Conservation (phyloP, 2,888 invertebrate species). For the Subacronicta megacephala region DNA sequence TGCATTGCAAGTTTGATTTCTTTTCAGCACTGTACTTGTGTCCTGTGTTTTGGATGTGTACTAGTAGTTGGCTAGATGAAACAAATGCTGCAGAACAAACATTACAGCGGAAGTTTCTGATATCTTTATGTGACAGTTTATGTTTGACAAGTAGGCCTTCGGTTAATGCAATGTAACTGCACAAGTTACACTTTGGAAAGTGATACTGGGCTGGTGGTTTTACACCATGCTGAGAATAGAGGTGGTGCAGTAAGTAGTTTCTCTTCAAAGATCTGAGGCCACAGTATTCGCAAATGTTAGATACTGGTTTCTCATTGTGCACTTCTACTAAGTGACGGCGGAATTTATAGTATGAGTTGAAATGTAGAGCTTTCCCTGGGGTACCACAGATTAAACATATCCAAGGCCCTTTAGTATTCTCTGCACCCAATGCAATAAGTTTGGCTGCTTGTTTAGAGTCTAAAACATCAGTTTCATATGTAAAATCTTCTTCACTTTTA, state of each 20-base stretch:
- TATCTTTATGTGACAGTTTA: conserved; percentile 90
- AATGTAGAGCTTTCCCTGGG: conserved; percentile 91
- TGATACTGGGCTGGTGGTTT: conserved; percentile 92
- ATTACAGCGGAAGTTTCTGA: conserved; percentile 85
- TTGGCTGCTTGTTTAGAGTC: conserved; percentile 91
- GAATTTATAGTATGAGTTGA: conserved; percentile 94
- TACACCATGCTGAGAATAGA: conserved; percentile 94
- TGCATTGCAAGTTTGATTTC: conserved; percentile 89
- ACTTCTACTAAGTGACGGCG: conserved; percentile 95
- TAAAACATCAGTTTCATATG: conserved; percentile 87
- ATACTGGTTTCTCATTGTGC: conserved; percentile 94
- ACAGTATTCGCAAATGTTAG: conserved; percentile 95
- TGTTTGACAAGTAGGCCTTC: conserved; percentile 92
- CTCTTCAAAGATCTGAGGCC: conserved; percentile 93
- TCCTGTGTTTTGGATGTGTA: conserved; percentile 89
- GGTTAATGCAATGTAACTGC: conserved; percentile 93
- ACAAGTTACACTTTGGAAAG: conserved; percentile 94
- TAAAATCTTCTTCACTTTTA: conserved; percentile 62
- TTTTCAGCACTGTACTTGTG: conserved; percentile 84
- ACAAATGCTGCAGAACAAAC: conserved; percentile 89
- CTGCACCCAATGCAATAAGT: conserved; percentile 90
- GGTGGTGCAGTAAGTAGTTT: conserved; percentile 93
- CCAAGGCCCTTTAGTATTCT: conserved; percentile 94
- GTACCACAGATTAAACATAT: conserved; percentile 93
- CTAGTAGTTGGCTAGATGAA: conserved; percentile 75